Conservation (phyloP, 2,888 invertebrate genomes). For the Drosophila niveifrons region DNA sequence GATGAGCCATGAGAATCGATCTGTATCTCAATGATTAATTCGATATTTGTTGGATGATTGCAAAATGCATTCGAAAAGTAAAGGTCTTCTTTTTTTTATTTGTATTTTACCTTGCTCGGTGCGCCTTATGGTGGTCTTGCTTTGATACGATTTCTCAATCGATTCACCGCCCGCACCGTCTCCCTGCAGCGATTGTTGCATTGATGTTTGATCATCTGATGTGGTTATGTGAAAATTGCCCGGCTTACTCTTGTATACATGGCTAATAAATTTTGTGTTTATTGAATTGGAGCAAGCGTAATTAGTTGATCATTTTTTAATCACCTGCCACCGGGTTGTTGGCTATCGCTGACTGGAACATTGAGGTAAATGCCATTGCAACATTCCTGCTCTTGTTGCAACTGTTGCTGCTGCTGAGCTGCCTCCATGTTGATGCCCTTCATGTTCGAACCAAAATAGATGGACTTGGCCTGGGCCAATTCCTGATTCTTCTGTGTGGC, state of each 20-base stretch:
- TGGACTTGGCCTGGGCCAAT: conserved; percentile 70
- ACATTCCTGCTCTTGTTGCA: conserved; percentile 30
- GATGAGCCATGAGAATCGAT: background rate
- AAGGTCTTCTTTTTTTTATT: too few species aligned
- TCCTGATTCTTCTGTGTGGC: conserved; percentile 73
- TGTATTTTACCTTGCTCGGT: conserved; percentile 74
- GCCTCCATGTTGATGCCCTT: conserved; percentile 17
- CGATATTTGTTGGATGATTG: conserved; percentile 31
- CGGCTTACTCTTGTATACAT: conserved; percentile 10
- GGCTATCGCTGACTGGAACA: conserved; percentile 19
- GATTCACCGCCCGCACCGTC: conserved; percentile 27
- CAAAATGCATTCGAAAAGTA: too few species aligned
- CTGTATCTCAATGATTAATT: background rate
- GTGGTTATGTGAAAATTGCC: conserved; percentile 48
- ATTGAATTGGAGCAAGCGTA: background rate
- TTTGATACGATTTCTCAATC: conserved; percentile 76
- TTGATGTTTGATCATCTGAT: conserved; percentile 32
- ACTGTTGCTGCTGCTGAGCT: conserved; percentile 7
- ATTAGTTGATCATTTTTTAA: too few species aligned
- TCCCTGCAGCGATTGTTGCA: conserved; percentile 31
- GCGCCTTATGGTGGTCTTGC: conserved; percentile 84
- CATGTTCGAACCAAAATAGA: conserved; percentile 68
- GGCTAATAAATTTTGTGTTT: background rate
- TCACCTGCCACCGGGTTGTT: conserved; percentile 10
- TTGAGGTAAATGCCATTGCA: conserved; percentile 35